phyloP scores from a whole-genome alignment of 2,113 vertebrate species.

The Phoenicopterus ruber region DNA sequence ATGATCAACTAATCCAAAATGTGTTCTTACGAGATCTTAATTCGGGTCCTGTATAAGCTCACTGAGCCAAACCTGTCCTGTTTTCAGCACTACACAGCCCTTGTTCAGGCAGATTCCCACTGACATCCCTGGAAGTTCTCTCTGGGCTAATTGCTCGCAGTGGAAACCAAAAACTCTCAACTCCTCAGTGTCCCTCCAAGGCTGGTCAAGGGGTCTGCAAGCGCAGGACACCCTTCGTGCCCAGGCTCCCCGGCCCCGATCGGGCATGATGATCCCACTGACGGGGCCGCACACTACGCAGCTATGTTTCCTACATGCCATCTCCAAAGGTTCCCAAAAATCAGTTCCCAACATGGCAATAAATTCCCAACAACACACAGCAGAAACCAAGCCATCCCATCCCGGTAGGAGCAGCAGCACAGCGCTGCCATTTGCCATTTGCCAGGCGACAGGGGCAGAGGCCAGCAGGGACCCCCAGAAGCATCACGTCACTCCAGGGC shows the following conservation, averaged over 20 bases:
- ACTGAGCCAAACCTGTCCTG: background rate
- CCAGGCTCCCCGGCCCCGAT: rapidly evolving
- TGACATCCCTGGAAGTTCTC: background rate
- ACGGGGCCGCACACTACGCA: rapidly evolving
- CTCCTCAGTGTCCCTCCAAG: background rate
- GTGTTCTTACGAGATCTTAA: background rate
- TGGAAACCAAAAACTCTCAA: background rate
- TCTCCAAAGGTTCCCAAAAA: background rate
- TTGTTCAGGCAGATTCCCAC: background rate
- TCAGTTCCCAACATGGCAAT: background rate
- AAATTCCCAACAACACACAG: background rate
- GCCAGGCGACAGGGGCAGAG: background rate
- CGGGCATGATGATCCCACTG: background rate
- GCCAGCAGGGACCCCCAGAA: background rate
- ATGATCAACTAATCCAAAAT: background rate
- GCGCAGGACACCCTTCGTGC: rapidly evolving
- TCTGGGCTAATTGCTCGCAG: background rate
- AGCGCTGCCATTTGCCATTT: background rate
- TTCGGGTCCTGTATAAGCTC: background rate
- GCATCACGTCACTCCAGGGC: rapidly evolving
- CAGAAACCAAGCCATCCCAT: background rate
- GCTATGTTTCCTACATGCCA: background rate
- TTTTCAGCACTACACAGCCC: background rate
- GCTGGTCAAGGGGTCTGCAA: background rate
- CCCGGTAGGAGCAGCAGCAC: background rate